Base-by-base conservation (phyloP, 2,113 vertebrate genomes). In the Silurus glanis region DNA sequence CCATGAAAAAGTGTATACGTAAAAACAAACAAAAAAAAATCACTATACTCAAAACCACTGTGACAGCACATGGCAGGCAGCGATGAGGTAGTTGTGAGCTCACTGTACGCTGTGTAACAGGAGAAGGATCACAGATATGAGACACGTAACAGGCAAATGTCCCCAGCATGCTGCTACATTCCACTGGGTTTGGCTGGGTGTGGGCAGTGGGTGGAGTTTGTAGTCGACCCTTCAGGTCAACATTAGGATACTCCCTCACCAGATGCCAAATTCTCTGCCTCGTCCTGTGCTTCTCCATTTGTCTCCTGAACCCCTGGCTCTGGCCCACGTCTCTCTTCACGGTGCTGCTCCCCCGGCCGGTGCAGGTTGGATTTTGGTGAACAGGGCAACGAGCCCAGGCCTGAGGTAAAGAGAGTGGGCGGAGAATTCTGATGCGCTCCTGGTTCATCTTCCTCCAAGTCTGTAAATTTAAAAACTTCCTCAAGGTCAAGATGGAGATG, bases 371-470 rank as follows among this genome's bases (percentile, higher is more conserved):
- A 79, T 86, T 56, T 45, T 12, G 87, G 87, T 7, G 88, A 87
- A 74, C 84, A 82, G 23, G 88, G 81, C 21, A 84, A 56, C 87
- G 94, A 92, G 90, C 95, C 92, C 75, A 86, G 47, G 90, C 93
- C 91, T 90, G 96, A 92, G 90, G 93, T 90, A 90, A 93, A 94
- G 94, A 96, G 92, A 91, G 93, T 93, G 67, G 92, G 91, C 90
- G 94, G 96, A 87, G 96, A 94, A 95, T 95, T 95, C 93, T 96
- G 95, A 28, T 45, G 71, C 8, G 56, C 80, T 90, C 95, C 96
- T 92, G 92, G 93, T 92, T 99, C 98, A 7, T 99, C 98, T 95
- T 99, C 98, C 91, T 99, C 98, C 91, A 96, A 96, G 93, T 99
- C 97, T 90, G 97, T 95, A 94, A 99, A 96, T 87, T 96, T 96